Evolutionary conservation across 2,797 vertebrate genomes (phyloP).

Genomic region (Sebastes goodei): DNA sequence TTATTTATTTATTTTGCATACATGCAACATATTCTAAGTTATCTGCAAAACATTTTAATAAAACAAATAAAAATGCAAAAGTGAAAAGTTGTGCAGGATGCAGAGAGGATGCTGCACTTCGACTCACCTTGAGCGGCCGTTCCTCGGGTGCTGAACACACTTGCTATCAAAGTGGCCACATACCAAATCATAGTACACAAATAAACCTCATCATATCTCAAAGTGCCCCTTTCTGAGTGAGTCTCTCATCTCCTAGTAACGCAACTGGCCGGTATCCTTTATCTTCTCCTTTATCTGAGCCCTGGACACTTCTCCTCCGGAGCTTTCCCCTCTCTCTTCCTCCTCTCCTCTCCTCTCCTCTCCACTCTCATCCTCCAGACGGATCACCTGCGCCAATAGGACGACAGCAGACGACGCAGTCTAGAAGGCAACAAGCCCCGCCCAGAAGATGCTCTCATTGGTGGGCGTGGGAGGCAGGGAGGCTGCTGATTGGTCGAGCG

Average conservation of each 20-base stretch:
- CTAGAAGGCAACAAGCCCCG: conserved; percentile 67
- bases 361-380: conserved; percentile 78
- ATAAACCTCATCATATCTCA: conserved; percentile 92
- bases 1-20: not conserved
- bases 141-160: conserved; percentile 96
- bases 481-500: conserved; percentile 79
- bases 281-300: conserved; percentile 77
- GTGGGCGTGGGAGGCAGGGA: conserved; percentile 12
- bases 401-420: conserved; percentile 79
- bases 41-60: not conserved
- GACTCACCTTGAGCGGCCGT: conserved; percentile 98
- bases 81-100: conserved; percentile 47
- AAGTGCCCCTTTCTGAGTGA: conserved; percentile 82
- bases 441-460: conserved; percentile 72
- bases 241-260: conserved; percentile 74
- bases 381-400: conserved; percentile 88
- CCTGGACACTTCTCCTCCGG: conserved; percentile 84
- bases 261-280: conserved; percentile 75
- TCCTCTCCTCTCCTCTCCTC: conserved; percentile 67
- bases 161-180: conserved; percentile 99
- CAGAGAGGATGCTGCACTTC: conserved; percentile 80
- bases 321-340: conserved; percentile 79
- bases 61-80: rapidly evolving
- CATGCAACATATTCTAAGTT: conserved; percentile 33
- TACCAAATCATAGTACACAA: conserved; percentile 98